Base-by-base conservation (phyloP, 2,888 invertebrate genomes). In the Odontothrips loti region DNA sequence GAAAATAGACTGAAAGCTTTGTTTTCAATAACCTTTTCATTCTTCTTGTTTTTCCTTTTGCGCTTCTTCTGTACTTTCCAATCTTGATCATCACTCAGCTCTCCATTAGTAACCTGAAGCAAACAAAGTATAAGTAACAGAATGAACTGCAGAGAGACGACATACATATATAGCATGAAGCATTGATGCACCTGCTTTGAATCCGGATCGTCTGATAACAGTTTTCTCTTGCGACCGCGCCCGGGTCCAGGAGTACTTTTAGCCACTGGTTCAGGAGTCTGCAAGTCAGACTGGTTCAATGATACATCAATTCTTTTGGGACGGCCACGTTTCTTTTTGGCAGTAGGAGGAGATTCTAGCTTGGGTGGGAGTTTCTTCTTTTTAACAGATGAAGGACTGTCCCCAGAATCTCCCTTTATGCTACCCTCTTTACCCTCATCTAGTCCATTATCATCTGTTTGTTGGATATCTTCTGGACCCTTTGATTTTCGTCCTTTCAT, bases 1-100 rank as follows among this genome's bases (percentile, higher is more conserved):
- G 81, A 81, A 68, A 81, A 84, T 15, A 80, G 51, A 15, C 82
- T 81, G 80, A 82, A 83, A 15, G 68, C 68, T 75, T 27, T 75
- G 27, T 75, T 27, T 27, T 75, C 68, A 1, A 48, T 82, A 82
- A 47, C 79, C 80, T 58, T 78, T 80, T 47, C 80, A 51, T 58
- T 81, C 82, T 79, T 82, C 82, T 48, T 81, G 81, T 78, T 58
- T 27, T 78, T 82, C 81, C 47, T 80, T 81, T 78, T 79, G 75
- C 79, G 79, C 82, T 81, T 80, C 81, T 81, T 79, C 17, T 81
- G 27, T 47, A 43, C 3, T 43, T 27, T 12, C 58, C 34, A 47
- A 17, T 81, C 20, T 23, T 23, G 27, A 75, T 27, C 68, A 75
- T 75, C 27, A 17, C 6, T 58, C 6, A 17, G 20, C 6, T 58